Conservation (phyloP, 2,113 vertebrate species). For the Nycticebus coucang region DNA sequence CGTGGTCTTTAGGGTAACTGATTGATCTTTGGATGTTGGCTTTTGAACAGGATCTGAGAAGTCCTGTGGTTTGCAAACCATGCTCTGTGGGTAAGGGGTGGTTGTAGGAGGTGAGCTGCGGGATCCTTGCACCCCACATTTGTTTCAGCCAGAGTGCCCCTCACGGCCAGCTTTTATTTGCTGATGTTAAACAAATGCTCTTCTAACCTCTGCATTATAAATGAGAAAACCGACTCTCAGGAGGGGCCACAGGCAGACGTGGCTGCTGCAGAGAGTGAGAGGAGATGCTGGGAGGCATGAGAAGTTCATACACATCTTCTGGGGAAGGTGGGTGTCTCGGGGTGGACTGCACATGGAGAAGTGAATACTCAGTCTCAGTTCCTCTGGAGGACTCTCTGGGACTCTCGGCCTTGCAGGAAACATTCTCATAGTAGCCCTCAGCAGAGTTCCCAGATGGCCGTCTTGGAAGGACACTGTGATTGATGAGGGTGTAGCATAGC, state of each 20-base stretch:
- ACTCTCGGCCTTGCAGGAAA: not conserved
- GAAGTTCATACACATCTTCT: conserved; percentile 81
- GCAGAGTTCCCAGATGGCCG: not conserved
- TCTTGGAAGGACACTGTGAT: accelerated
- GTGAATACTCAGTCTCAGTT: conserved; percentile 69
- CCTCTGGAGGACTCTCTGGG: not conserved
- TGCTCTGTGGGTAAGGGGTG: not conserved
- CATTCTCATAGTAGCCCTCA: conserved; percentile 63
- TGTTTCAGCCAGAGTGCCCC: not conserved
- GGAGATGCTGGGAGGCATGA: not conserved
- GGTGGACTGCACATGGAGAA: conserved; percentile 39
- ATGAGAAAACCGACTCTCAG: not conserved
- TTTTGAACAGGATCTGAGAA: not conserved
- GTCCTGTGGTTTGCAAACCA: not conserved
- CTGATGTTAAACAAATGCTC: not conserved
- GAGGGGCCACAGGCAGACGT: accelerated
- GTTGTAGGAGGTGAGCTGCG: not conserved
- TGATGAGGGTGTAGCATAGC: conserved; percentile 74
- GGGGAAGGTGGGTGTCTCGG: accelerated
- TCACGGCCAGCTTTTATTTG: not conserved
- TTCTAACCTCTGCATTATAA: not conserved
- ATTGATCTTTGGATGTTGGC: not conserved
- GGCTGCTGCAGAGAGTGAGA: not conserved
- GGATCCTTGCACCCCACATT: not conserved
- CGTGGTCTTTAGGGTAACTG: not conserved